Percentiles rank a stretch among this genome's conserved stretches.
phyloP scores from a whole-genome alignment of 2,113 vertebrate genomes.

The Xenopus laevis region DNA sequence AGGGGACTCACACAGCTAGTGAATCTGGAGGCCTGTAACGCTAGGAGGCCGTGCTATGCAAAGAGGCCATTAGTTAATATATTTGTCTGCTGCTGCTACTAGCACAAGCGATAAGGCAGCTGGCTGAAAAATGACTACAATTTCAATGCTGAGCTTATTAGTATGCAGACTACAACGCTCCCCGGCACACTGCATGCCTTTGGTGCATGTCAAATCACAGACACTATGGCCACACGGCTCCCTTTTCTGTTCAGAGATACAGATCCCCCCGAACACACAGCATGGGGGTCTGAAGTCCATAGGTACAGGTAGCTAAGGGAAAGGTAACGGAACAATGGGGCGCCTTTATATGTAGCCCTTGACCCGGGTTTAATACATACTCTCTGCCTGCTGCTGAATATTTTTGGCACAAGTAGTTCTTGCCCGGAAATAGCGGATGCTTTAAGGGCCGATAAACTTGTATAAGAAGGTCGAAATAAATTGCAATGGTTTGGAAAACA shows the following conservation, averaged over 20 bases:
- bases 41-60: not conserved
- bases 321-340: not conserved
- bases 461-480: slow-evolving; percentile 9
- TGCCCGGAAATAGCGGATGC: not conserved
- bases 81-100: slow-evolving; percentile 17
- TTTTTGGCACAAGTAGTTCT: not conserved
- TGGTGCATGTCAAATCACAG: slow-evolving; percentile 35
- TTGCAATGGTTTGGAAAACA: no score
- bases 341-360: not conserved
- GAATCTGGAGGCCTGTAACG: slow-evolving; percentile 6
- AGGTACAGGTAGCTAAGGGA: slow-evolving; percentile 11
- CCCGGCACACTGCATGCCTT: slow-evolving; percentile 22
- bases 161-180: slow-evolving; percentile 34
- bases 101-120: slow-evolving; percentile 11
- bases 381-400: not conserved
- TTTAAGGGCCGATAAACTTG: not conserved
- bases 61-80: slow-evolving; percentile 25
- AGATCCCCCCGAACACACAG: slow-evolving; percentile 4
- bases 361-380: not conserved
- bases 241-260: slow-evolving; percentile 23
- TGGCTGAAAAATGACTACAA: slow-evolving; percentile 33
- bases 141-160: slow-evolving; percentile 33
- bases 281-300: not conserved
- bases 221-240: slow-evolving; percentile 21
- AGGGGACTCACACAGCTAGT: not conserved